These are phyloP conservation scores for Palaemon carinicauda DNA, from an alignment of 1,140 invertebrate genomes.

Conservation along the genomic window DNA sequence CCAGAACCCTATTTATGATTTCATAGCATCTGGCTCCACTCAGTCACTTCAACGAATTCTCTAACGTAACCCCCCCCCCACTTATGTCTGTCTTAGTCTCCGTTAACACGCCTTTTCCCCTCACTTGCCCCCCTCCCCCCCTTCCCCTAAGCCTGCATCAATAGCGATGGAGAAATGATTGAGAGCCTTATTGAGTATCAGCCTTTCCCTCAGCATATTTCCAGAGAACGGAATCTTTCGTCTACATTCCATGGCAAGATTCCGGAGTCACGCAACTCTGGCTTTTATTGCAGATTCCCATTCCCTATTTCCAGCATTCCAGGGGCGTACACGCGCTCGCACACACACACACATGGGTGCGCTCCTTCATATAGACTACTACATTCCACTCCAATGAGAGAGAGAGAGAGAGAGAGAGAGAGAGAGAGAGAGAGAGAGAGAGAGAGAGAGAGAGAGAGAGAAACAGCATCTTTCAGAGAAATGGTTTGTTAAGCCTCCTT, in stretches of 20 bases:
- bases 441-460: background rate
- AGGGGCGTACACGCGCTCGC: conserved; percentile 6
- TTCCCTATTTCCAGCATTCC: conserved; percentile 54
- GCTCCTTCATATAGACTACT: conserved; percentile 44
- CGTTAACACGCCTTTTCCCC: no score
- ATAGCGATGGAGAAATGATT: background rate
- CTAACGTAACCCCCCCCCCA: no score
- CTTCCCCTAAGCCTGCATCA: no score
- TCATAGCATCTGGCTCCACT: no score
- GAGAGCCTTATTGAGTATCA: background rate
- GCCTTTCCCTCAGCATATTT: background rate
- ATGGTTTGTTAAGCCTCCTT: no score
- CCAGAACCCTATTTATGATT: no score
- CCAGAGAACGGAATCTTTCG: conserved; percentile 15
- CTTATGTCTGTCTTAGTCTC: no score
- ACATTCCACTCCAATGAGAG: background rate
- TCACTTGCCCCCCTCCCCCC: no score
- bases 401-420: background rate
- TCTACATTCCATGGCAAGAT: conserved; percentile 36
- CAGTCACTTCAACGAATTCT: no score
- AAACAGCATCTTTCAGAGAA: no score
- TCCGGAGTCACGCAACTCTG: conserved; percentile 43
- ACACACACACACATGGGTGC: no score
- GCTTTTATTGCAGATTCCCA: conserved; percentile 53
- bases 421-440: background rate